Evolutionary conservation across 2,113 vertebrate species (phyloP), one percentile per base, ranked within the genome.

Genomic region (Erythrolamprus reginae): DNA sequence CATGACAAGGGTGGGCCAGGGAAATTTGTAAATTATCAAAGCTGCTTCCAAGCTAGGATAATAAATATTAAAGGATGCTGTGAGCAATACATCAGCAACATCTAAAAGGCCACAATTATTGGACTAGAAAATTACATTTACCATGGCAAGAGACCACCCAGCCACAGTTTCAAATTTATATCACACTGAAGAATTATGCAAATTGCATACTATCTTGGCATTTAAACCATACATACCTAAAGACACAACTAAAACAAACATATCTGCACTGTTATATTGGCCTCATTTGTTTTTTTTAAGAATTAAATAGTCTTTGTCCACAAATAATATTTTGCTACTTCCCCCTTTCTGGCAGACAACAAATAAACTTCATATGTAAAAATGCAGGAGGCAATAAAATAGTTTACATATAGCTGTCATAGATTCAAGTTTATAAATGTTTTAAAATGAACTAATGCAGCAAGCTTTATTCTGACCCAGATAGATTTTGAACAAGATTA

Each of bases 151-250:
- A 95, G 94, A 96, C 94, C 92, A 94, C 94, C 95, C 94, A 93
- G 95, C 93, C 93, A 95, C 92, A 95, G 94, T 93, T 93, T 95
- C 93, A 95, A 93, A 96, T 95, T 95, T 95, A 94, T 89, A 94
- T 88, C 93, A 95, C 86, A 96, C 90, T 89, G 95, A 95, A 94
- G 95, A 96, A 84, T 95, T 87, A 89, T 95, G 92, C 92, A 89
- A 23, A 65, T 87, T 95, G 92, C 92, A 89, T 26, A 77, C 89
- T 94, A 92, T 93, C 93, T 84, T 88, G 92, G 92, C 90, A 48
- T 52, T 95, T 94, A 96, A 95, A 95, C 94, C 53, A 94, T 23
- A 96, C 5, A 42, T 52, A 53, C 10, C 24, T 6, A 88, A 50
- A 89, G 94, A 94, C 48, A 42, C 91, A 51, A 70, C 91, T 87